Conservation (phyloP, 2,888 invertebrate genomes). For the Habroteleia sp. region DNA sequence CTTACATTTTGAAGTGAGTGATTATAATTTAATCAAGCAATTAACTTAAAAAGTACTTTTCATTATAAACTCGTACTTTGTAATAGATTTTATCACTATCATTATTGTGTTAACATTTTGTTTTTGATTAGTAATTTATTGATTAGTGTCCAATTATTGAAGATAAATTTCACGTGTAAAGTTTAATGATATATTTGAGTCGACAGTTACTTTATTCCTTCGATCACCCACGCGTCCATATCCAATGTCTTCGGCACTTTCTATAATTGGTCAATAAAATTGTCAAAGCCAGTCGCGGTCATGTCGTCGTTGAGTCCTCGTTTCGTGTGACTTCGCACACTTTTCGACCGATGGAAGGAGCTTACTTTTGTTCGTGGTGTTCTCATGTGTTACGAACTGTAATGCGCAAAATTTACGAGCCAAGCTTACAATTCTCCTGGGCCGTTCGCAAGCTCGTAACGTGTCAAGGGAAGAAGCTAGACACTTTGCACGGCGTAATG, state of each 20-base stretch:
- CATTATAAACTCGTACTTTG: too few relatives aligned
- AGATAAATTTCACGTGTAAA: slow-evolving; percentile 17
- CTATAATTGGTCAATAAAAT: slow-evolving; percentile 18
- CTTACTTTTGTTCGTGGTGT: slow-evolving; percentile 4
- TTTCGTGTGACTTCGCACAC: slow-evolving; percentile 5
- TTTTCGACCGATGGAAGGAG: slow-evolving; percentile 14
- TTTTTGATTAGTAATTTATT: neutral
- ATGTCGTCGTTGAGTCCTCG: neutral
- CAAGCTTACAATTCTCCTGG: slow-evolving; percentile 23
- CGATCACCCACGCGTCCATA: neutral
- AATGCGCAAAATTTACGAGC: slow-evolving; percentile 31
- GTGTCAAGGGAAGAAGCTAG: slow-evolving; percentile 9
- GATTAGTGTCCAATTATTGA: slow-evolving; percentile 19
- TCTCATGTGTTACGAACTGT: slow-evolving; percentile 1
- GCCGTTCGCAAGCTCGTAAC: slow-evolving; percentile 25
- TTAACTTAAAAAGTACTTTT: too few relatives aligned
- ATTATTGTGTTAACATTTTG: too few relatives aligned
- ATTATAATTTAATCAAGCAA: too few relatives aligned
- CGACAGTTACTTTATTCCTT: slow-evolving; percentile 1
- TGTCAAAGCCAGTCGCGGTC: slow-evolving; percentile 1
- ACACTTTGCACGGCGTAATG: neutral
- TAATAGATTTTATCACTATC: too few relatives aligned
- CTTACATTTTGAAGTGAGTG: too few relatives aligned
- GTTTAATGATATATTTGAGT: slow-evolving; percentile 15
- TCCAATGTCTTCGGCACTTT: neutral